A percentile compares a stretch with the other conserved stretches of the same genome.
Conservation (phyloP, 2,113 vertebrate genomes). For the Glaucomys volans region DNA sequence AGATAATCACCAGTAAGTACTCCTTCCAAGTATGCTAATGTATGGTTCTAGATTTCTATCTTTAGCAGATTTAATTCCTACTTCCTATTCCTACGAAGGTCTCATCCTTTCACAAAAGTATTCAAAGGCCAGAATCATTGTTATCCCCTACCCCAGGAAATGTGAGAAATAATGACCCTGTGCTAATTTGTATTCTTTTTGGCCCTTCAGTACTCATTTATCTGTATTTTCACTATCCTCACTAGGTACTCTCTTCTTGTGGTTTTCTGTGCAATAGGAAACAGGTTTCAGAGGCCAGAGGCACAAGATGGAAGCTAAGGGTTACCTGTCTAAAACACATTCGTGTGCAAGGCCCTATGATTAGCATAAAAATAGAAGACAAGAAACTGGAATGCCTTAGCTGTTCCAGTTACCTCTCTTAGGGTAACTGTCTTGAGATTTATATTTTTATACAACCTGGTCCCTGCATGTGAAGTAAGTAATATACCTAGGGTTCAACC, state of each 20-base stretch:
- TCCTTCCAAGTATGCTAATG: not conserved
- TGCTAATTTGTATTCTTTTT: not conserved
- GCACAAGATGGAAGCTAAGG: not conserved
- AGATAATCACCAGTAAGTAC: not conserved
- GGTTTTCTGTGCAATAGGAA: not conserved
- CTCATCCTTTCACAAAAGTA: not conserved
- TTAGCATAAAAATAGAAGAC: too few relatives aligned
- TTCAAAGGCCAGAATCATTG: not conserved
- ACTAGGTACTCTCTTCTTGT: not conserved
- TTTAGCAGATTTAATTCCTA: not conserved
- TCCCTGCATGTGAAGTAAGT: too few relatives aligned
- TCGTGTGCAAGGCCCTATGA: not conserved
- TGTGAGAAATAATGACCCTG: not conserved
- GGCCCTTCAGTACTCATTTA: not conserved
- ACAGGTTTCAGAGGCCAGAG: not conserved
- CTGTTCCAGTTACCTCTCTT: too few relatives aligned
- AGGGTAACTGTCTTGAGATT: too few relatives aligned
- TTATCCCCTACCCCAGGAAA: not conserved
- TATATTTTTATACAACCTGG: too few relatives aligned
- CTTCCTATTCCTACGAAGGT: not conserved
- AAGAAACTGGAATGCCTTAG: too few relatives aligned
- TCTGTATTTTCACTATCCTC: not conserved
- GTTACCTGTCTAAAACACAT: constrained; percentile 8
- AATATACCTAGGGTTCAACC: too few relatives aligned
- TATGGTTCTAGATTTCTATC: not conserved